phyloP scores from a whole-genome alignment of 2,113 vertebrate genomes.

The Chelonoidis abingdonii region DNA sequence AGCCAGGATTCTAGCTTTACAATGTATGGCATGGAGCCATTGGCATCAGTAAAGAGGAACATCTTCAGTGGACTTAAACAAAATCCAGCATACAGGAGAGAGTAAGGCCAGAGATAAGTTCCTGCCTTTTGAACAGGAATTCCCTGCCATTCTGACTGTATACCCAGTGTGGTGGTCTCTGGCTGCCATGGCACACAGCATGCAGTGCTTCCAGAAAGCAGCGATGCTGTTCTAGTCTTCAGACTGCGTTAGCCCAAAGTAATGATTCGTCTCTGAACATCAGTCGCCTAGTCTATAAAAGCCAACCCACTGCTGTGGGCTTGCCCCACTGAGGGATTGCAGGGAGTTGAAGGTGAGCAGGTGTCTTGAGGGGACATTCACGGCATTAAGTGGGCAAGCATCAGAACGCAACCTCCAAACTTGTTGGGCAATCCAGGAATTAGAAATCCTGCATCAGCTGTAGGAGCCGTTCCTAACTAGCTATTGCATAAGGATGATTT shows the following conservation, averaged over 20 bases:
- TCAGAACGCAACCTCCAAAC: not conserved
- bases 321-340: not conserved
- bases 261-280: not conserved
- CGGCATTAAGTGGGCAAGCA: not conserved
- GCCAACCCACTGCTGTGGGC: fast-evolving
- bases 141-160: not conserved
- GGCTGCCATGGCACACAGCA: fast-evolving
- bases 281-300: not conserved
- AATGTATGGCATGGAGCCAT: not conserved
- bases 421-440: not conserved
- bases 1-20: not conserved
- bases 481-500: not conserved
- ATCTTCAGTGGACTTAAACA: not conserved
- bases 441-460: not conserved
- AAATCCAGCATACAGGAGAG: not conserved
- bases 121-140: not conserved
- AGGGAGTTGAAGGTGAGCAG: not conserved
- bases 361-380: not conserved
- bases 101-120: not conserved
- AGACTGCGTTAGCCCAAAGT: not conserved
- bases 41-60: not conserved
- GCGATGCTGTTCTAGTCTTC: fast-evolving
- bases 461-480: not conserved
- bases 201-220: not conserved
- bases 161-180: not conserved